Evolutionary conservation across 2,797 vertebrate species (phyloP).

Genomic region (Triplophysa bombifrons): DNA sequence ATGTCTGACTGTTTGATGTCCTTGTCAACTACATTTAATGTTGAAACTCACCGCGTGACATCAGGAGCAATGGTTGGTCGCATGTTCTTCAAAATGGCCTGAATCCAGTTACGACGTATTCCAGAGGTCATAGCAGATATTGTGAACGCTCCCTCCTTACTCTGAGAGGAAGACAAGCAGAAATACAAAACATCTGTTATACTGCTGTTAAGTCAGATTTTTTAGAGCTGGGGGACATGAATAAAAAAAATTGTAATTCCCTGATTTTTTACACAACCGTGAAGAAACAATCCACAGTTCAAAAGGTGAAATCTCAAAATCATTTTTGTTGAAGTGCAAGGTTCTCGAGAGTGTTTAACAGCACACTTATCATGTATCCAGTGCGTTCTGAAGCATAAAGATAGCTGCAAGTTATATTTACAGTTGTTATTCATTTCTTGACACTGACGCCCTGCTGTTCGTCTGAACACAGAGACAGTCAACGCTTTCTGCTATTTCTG

Average conservation of each 20-base stretch:
- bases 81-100: conserved; percentile 97
- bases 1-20: not conserved
- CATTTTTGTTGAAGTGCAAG: not conserved
- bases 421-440: conserved; percentile 68
- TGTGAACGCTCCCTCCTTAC: conserved; percentile 89
- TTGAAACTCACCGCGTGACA: conserved; percentile 88
- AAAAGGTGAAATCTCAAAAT: not conserved
- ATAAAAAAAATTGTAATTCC: too few relatives aligned
- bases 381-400: not conserved
- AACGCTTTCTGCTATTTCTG: conserved; percentile 56
- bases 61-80: conserved; percentile 89
- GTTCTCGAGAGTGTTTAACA: conserved; percentile 7
- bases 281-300: not conserved
- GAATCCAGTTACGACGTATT: conserved; percentile 98
- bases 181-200: not conserved
- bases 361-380: not conserved
- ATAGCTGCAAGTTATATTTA: conserved; percentile 67
- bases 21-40: conserved; percentile 27
- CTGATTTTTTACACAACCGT: too few relatives aligned
- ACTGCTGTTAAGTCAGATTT: too few relatives aligned
- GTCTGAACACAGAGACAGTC: conserved; percentile 65
- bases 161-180: conserved; percentile 69
- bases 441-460: conserved; percentile 68
- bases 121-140: conserved; percentile 98
- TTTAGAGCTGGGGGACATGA: too few relatives aligned